Evolutionary conservation across 1,140 invertebrate genomes (phyloP).

Genomic region (Psilanteris sp.): DNA sequence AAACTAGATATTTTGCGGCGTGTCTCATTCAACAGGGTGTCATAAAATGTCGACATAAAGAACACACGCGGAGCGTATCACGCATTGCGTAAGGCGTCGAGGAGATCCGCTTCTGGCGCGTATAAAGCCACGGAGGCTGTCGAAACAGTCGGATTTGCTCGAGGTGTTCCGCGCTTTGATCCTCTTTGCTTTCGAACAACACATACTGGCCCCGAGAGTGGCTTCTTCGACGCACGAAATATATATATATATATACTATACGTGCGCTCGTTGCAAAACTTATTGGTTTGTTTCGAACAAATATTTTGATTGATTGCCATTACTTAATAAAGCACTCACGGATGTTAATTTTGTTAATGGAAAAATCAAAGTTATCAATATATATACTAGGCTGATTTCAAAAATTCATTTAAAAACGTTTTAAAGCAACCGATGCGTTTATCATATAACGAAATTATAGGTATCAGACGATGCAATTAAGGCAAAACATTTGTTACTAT

Average conservation of each 20-base stretch:
- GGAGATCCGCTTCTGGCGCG: constrained; percentile 50
- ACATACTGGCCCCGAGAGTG: constrained; percentile 16
- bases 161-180: constrained; percentile 45
- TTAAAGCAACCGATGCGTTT: no score
- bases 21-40: constrained; percentile 22
- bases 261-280: constrained; percentile 22
- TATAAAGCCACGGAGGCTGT: constrained; percentile 38
- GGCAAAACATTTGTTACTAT: no score
- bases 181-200: constrained; percentile 19
- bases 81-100: constrained; percentile 50
- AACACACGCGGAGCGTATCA: constrained; percentile 19
- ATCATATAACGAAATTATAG: no score
- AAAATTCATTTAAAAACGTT: no score
- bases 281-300: constrained; percentile 14
- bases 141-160: constrained; percentile 50
- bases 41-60: constrained; percentile 45
- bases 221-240: constrained; percentile 47
- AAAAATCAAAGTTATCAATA: no score
- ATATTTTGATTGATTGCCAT: no score
- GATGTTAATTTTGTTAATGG: no score
- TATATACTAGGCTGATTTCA: no score
- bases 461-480: no score
- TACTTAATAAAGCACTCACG: no score
- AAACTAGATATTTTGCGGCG: neutral
- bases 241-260: no score